Percentiles rank a stretch among this genome's conserved stretches.
These are phyloP conservation scores for Varecia variegata DNA, from an alignment of 2,797 vertebrate genomes.

Conservation along the genomic window DNA sequence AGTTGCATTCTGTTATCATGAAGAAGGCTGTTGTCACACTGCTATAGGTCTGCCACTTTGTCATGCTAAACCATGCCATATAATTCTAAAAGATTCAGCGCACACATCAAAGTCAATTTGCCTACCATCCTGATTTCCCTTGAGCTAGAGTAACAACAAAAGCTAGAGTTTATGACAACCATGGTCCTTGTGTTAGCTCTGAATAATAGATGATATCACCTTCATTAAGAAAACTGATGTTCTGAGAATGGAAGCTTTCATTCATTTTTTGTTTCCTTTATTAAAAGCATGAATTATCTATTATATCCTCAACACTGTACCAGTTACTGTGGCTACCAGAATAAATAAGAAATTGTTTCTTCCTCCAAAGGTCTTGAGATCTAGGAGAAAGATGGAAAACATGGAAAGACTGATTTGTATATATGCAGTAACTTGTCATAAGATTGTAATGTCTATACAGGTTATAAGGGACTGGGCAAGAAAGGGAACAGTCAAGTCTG, in stretches of 20 bases:
- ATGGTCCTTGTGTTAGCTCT: neutral
- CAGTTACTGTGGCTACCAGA: neutral
- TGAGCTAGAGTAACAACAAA: neutral
- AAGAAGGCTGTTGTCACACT: neutral
- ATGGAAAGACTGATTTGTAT: neutral
- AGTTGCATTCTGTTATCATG: neutral
- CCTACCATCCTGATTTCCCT: conserved; percentile 10
- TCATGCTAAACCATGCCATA: neutral
- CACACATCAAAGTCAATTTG: neutral
- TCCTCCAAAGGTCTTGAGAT: neutral
- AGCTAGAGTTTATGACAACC: neutral
- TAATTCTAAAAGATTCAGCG: neutral
- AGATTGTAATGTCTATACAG: neutral
- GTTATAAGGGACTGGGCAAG: neutral
- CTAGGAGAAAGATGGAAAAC: neutral
- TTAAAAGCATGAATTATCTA: neutral
- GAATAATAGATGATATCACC: neutral
- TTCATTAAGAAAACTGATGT: neutral
- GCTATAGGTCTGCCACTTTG: neutral
- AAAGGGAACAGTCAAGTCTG: neutral
- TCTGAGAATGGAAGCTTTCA: neutral
- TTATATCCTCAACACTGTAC: neutral
- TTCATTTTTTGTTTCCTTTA: neutral
- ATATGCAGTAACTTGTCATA: neutral
- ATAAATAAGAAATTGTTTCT: conserved; percentile 5